Evolutionary conservation across 2,797 vertebrate species (phyloP).

Genomic region (Ptychobarbus kaznakovi): DNA sequence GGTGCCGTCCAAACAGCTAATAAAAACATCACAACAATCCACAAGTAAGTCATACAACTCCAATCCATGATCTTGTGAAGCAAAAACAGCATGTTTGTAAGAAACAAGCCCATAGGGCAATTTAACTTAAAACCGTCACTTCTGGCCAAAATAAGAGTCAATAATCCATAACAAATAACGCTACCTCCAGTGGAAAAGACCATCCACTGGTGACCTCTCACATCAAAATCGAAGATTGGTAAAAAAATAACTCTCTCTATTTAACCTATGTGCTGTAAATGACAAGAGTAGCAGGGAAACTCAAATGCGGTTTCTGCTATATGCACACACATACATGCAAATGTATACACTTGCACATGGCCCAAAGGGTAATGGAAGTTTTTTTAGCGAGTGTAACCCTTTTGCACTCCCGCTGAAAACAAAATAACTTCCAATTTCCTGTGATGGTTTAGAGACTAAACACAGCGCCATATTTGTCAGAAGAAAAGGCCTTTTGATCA

Average conservation of each 20-base stretch:
- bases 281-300: neutral
- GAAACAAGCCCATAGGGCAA: neutral
- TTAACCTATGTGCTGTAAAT: neutral
- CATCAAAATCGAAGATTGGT: neutral
- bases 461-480: conserved; percentile 49
- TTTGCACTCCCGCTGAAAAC: conserved; percentile 18
- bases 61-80: neutral
- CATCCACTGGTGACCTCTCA: no score
- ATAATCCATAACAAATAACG: no score
- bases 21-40: neutral
- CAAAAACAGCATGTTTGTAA: neutral
- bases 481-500: conserved; percentile 53
- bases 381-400: conserved; percentile 38
- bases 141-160: no score
- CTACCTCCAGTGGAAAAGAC: no score
- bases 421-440: conserved; percentile 45
- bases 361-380: conserved; percentile 8
- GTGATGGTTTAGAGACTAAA: conserved; percentile 53
- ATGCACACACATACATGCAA: neutral
- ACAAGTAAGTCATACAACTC: neutral
- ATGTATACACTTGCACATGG: neutral
- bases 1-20: neutral
- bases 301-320: neutral
- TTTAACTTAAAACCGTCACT: neutral
- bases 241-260: neutral